Conservation (phyloP, 2,888 invertebrate species). For the Cataglyphis livida region DNA sequence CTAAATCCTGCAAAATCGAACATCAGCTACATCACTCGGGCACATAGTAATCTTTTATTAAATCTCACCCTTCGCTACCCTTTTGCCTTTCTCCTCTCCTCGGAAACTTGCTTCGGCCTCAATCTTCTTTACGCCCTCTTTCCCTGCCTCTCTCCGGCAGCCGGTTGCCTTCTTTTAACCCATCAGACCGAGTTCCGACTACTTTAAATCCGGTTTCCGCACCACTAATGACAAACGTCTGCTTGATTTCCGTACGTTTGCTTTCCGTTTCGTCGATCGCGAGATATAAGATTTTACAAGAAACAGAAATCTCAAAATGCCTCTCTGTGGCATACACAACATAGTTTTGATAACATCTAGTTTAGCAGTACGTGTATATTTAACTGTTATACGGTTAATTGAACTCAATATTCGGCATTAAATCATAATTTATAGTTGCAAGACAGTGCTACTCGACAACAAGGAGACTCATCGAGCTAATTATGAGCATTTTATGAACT, state of each 20-base stretch:
- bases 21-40: slow-evolving; percentile 60
- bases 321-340: not conserved
- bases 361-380: not conserved
- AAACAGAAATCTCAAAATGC: slow-evolving; percentile 30
- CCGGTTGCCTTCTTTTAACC: slow-evolving; percentile 54
- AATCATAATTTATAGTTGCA: slow-evolving; percentile 31
- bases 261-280: slow-evolving; percentile 34
- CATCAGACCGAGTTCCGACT: slow-evolving; percentile 79
- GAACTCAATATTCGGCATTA: slow-evolving; percentile 23
- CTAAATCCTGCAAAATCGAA: slow-evolving; percentile 55
- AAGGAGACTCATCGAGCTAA: slow-evolving; percentile 56
- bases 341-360: slow-evolving; percentile 17
- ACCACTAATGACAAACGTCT: slow-evolving; percentile 81
- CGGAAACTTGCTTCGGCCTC: slow-evolving; percentile 54
- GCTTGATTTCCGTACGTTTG: slow-evolving; percentile 69
- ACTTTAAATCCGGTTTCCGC: slow-evolving; percentile 79
- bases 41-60: slow-evolving; percentile 79
- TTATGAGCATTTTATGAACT: slow-evolving; percentile 61
- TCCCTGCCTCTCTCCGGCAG: slow-evolving; percentile 25
- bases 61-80: slow-evolving; percentile 73
- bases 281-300: slow-evolving; percentile 38
- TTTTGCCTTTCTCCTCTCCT: slow-evolving; percentile 53
- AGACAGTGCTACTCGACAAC: slow-evolving; percentile 22
- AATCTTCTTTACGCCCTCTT: slow-evolving; percentile 61
- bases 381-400: slow-evolving; percentile 47